Evolutionary conservation across 30 jellyfish, hydroid and myxozoan species (phyloP).

Genomic region (Clytia hemisphaerica): DNA sequence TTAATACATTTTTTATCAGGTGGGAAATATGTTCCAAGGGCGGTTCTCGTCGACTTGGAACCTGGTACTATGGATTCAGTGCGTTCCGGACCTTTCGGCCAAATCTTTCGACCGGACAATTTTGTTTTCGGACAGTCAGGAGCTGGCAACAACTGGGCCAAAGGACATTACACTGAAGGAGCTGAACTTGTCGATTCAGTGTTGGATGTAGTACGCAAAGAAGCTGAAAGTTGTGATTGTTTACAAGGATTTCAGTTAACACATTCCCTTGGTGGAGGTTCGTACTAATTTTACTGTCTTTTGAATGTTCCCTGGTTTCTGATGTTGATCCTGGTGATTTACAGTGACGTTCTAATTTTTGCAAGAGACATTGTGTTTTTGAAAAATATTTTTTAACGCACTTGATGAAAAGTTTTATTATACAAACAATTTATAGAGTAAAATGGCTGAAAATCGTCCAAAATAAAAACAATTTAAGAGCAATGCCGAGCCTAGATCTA

Average conservation of each 20-base stretch:
- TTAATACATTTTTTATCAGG: slow-evolving; percentile 46
- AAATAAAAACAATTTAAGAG: too few relatives aligned
- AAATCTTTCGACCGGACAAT: slow-evolving; percentile 63
- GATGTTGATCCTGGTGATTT: too few relatives aligned
- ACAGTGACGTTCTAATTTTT: too few relatives aligned
- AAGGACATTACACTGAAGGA: slow-evolving; percentile 94
- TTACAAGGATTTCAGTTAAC: slow-evolving; percentile 91
- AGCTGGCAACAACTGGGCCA: slow-evolving; percentile 98
- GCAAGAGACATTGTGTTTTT: too few relatives aligned
- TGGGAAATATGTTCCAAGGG: slow-evolving; percentile 78
- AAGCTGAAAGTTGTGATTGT: slow-evolving; percentile 82
- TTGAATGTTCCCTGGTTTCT: too few relatives aligned
- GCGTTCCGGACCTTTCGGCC: slow-evolving; percentile 74
- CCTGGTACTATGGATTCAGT: slow-evolving; percentile 83
- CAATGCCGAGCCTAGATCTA: too few relatives aligned
- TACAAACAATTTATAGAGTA: too few relatives aligned
- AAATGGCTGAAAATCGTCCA: too few relatives aligned
- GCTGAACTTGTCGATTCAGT: slow-evolving; percentile 86
- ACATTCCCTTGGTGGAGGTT: slow-evolving; percentile 92
- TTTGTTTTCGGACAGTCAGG: slow-evolving; percentile 92
- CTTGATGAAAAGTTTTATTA: too few relatives aligned
- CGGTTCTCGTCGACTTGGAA: slow-evolving; percentile 75
- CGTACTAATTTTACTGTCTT: too few relatives aligned
- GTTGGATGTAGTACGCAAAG: slow-evolving; percentile 60
- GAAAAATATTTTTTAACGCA: too few relatives aligned